These are phyloP conservation scores for Drymonia ruficornis DNA, from an alignment of 2,888 invertebrate genomes.

Conservation along the genomic window DNA sequence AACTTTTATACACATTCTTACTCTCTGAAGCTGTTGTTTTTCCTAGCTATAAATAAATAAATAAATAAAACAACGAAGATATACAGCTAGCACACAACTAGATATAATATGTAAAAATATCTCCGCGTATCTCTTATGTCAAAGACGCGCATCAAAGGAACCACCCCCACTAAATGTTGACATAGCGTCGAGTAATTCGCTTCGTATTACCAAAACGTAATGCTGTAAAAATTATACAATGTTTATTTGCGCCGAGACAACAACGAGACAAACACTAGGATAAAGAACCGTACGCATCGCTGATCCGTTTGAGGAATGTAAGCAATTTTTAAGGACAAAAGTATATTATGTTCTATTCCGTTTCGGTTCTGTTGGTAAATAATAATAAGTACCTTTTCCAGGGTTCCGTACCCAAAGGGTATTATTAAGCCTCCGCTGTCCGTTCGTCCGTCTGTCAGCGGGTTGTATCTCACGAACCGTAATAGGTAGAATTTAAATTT, in stretches of 20 bases:
- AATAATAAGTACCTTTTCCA: too few species aligned
- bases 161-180: conserved; percentile 29
- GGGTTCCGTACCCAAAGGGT: too few species aligned
- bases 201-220: conserved; percentile 32
- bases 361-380: background rate
- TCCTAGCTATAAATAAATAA: too few species aligned
- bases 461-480: too few species aligned
- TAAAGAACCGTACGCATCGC: conserved; percentile 20
- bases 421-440: too few species aligned
- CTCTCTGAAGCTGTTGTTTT: too few species aligned
- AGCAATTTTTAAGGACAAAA: conserved; percentile 1
- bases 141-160: conserved; percentile 39
- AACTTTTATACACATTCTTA: too few species aligned
- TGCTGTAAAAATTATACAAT: conserved; percentile 44
- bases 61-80: too few species aligned
- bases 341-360: background rate
- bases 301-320: conserved; percentile 19
- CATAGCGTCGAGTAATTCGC: conserved; percentile 37
- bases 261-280: conserved; percentile 26
- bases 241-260: conserved; percentile 38
- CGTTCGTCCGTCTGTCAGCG: too few species aligned
- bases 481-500: too few species aligned
- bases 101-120: conserved; percentile 1
- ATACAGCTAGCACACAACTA: background rate
- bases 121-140: conserved; percentile 22